Evolutionary conservation across 1,140 invertebrate genomes (phyloP), one percentile per base, ranked within the genome.

Genomic region (Drosophila bifasciata): DNA sequence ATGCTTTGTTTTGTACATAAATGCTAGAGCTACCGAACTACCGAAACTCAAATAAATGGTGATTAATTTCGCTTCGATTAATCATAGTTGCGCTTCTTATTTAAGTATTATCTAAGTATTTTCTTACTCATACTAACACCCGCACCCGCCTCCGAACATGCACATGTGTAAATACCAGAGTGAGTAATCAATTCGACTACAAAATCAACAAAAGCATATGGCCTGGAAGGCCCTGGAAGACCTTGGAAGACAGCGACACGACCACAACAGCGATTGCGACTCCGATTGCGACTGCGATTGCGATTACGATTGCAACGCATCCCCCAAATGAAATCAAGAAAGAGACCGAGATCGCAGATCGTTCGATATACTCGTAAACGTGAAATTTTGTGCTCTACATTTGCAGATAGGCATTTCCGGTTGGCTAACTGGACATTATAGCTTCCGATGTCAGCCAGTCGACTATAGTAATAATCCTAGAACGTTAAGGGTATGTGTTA

Each of bases 401-500:
- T 96, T 96, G 93, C 95, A 97, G 96, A 96, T 97, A 93, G 95
- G 94, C 92, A 94, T 95, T 92, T 94, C 95, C 86, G 96, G 96
- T 92, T 97, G 96, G 96, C 94, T 96, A 93, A 95, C 97, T 94
- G 95, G 96, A 91, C 95, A 96, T 92, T 99, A 98, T 95, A 98
- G 95, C 93, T 96, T 96, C 93, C 95, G 95, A 92, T 99, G 98
- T 95, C 97, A 99, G 93, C 97, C 97, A 75, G 97, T 99, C 92
- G 96, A 97, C 94, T 97, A 98, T 94, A 96, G 95, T 86, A 95
- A 96, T 93, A 94, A 95, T 93, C 96, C 96, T 91, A 94, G 95
- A 94, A 96, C 97, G 92, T 93, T 97, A 93, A 95, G 96, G 95
- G 97, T 98, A 94, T 81, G 91, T 91, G 90, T 86, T 86, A 83